phyloP scores from a whole-genome alignment of 2,797 vertebrate species.

The Sus cebifrons region DNA sequence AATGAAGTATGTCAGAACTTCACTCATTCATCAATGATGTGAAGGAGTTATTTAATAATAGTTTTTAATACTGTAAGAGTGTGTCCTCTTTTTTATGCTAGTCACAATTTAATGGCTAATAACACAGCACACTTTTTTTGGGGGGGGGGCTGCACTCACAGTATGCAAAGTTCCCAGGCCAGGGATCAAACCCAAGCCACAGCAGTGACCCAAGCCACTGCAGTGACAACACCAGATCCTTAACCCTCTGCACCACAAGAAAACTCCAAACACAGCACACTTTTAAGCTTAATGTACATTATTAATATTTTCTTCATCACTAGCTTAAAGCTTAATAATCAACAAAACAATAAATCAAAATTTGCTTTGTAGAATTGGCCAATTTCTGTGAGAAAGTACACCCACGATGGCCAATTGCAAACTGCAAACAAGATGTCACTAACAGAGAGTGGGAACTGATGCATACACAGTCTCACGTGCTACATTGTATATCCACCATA shows the following conservation, averaged over 20 bases:
- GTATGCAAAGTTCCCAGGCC: too few species aligned
- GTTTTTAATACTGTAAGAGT: constrained; percentile 1
- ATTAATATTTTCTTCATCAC: not conserved
- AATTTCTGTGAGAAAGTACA: not conserved
- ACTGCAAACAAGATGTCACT: not conserved
- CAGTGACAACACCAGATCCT: too few species aligned
- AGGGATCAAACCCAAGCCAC: too few species aligned
- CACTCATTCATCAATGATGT: not conserved
- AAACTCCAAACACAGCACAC: not conserved
- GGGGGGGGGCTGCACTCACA: too few species aligned
- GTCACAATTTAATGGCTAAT: not conserved
- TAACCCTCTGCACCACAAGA: too few species aligned
- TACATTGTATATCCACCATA: not conserved
- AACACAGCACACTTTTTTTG: not conserved
- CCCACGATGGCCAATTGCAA: not conserved
- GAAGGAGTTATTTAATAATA: constrained; percentile 10
- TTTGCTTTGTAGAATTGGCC: not conserved
- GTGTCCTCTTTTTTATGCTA: not conserved
- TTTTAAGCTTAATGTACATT: not conserved
- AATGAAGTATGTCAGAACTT: not conserved
- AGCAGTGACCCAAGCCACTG: too few species aligned
- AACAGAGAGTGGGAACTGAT: not conserved
- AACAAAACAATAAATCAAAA: not conserved
- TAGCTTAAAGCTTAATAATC: not conserved
- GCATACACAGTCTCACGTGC: not conserved